Base-by-base conservation (phyloP, 2,888 invertebrate genomes). In the Teleiodes luculella region DNA sequence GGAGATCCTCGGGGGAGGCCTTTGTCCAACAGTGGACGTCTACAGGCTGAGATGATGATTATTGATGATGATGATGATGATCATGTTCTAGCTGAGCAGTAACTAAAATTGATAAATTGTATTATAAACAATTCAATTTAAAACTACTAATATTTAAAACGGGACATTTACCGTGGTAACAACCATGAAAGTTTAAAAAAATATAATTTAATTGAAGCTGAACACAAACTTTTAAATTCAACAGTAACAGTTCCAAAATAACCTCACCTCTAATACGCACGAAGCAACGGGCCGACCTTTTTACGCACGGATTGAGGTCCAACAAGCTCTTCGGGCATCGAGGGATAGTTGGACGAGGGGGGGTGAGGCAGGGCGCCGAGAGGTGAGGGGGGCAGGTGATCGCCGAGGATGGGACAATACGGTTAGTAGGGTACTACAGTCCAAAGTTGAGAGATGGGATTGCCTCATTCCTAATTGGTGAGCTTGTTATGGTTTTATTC, bases 271-370 rank as follows among this genome's bases (percentile, higher is more conserved):
- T 55, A 16, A 2, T 28, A 39, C 18, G 62, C 59, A 57, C 50
- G 61, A 62, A 66, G 66, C 68, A 52, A 57, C 64, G 65, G 65
- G 60, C 57, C 67, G 67, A 76, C 80, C 80, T 77, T 80, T 81
- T 75, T 71, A 79, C 76, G 78, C 78, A 69, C 70, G 78, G 65
- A 64, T 74, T 69, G 77, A 70, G 71, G 60, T 66, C 71, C 72
- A 77, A 81, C 76, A 71, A 75, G 68, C 66, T 64, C 61, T 62
- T 58, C 47, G 7, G 31, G 31, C 28, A 43, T 20, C 31, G 31
- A 47, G 33, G 14, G 50, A 35, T 43, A 43, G 43, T 43, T 28
- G 28, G 13, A 45, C 45, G 54, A 48, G 18, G 28, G 41, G 59
- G 56, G 59, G 58, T 50, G 57, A 58, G 57, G 58, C 57, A 6